Conservation (phyloP, 2,113 vertebrate species). For the Mirounga angustirostris region DNA sequence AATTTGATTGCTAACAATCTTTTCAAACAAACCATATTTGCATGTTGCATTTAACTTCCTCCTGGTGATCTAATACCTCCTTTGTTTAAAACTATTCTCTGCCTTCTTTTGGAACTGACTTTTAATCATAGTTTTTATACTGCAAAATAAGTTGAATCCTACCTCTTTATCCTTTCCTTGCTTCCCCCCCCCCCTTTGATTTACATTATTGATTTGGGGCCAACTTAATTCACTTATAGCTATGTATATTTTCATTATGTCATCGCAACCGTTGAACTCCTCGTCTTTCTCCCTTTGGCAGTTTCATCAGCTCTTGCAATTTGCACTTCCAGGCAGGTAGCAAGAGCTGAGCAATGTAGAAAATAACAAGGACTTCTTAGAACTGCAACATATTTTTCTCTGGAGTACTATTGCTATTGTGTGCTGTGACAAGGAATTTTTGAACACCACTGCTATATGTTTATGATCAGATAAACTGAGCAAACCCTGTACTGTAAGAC, state of each 20-base stretch:
- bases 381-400: slow-evolving; percentile 37
- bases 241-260: slow-evolving; percentile 55
- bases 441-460: background rate
- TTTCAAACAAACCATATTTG: background rate
- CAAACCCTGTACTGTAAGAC: background rate
- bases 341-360: background rate
- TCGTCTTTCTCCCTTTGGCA: slow-evolving; percentile 21
- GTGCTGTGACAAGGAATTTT: background rate
- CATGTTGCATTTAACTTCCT: background rate
- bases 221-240: slow-evolving; percentile 58
- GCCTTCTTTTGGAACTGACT: background rate
- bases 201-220: slow-evolving; percentile 60
- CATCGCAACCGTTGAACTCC: background rate
- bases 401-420: fast-evolving
- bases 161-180: background rate
- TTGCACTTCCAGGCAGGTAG: background rate
- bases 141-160: background rate
- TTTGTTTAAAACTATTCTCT: background rate
- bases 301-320: slow-evolving; percentile 42
- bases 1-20: background rate
- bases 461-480: background rate
- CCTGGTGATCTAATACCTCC: background rate
- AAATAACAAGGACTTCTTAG: slow-evolving; percentile 45
- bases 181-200: background rate
- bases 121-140: background rate